Evolutionary conservation across 1,140 invertebrate species (phyloP), one percentile per base, ranked within the genome.

Genomic region (Wasmannia auropunctata): DNA sequence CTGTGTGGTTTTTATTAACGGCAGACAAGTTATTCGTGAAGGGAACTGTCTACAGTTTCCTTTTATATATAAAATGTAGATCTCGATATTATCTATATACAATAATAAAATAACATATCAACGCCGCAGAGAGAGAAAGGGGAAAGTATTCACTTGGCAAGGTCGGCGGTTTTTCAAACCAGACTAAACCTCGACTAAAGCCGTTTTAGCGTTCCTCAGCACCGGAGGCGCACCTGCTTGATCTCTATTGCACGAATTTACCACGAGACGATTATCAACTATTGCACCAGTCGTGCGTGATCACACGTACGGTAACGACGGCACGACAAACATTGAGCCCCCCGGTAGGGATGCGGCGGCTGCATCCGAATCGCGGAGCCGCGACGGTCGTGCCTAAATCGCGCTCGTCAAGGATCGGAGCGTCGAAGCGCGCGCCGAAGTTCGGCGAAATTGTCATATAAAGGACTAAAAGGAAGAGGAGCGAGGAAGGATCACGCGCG

Each of bases 211-310:
- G 37, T 86, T 58, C 72, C n/a, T 54, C 54, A 72, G 49, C 63
- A 81, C 37, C n/a, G 69, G 65, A 76, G 72, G 69, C 43, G 70
- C 51, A 54, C 25, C 34, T 49, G 54, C 25, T 89, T 56, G 85
- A 87, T 87, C 80, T 67, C 69, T 87, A 87, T 87, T 81, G 62
- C 80, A 70, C 62, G 76, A 67, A 43, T 87, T n/a, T 72, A 69
- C 62, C 34, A 54, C 46, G 31, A 69, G 28, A 19, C 34, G 37
- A 37, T 22, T n/a, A 37, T 25, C 16, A 80, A 79, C 40, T 89
- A 87, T 90, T 90, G 89, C 88, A 90, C 89, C 80, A 75, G 69
- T 85, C n/a, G 69, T 70, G 80, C 80, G 62, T 60, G 40, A 89
- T 60, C 81, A 76, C 74, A 62, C 86, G 75, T 60, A 74, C 58